Conservation (phyloP, 2,888 invertebrate genomes). For the Zygaena filipendulae region DNA sequence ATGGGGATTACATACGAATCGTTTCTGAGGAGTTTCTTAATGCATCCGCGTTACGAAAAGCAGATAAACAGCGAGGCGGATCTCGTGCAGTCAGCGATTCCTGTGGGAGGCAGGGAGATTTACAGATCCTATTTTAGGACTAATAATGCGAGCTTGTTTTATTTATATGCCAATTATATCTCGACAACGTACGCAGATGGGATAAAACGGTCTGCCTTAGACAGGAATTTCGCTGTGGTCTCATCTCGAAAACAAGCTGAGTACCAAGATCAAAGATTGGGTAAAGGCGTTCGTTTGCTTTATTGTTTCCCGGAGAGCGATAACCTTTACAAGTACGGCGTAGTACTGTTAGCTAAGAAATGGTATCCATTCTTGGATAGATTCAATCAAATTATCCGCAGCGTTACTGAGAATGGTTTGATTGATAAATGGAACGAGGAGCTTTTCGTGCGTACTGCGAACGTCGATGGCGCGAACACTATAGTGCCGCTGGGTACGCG, state of each 20-base stretch:
- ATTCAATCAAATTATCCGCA: constrained; percentile 54
- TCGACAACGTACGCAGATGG: constrained; percentile 49
- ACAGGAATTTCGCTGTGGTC: constrained; percentile 52
- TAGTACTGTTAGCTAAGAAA: constrained; percentile 49
- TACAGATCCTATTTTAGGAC: constrained; percentile 60
- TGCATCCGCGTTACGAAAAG: constrained; percentile 61
- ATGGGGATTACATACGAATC: constrained; percentile 62
- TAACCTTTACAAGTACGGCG: constrained; percentile 60
- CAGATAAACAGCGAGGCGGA: constrained; percentile 56
- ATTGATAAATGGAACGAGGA: constrained; percentile 61
- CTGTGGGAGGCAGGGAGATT: constrained; percentile 57
- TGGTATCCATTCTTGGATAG: constrained; percentile 57
- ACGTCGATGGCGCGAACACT: constrained; percentile 29
- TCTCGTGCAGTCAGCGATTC: constrained; percentile 49
- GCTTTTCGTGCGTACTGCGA: constrained; percentile 35
- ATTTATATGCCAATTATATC: constrained; percentile 59
- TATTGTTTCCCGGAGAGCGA: constrained; percentile 55
- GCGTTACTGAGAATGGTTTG: constrained; percentile 57
- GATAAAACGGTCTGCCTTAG: constrained; percentile 40
- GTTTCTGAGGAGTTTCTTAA: constrained; percentile 59
- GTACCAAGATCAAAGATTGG: constrained; percentile 53
- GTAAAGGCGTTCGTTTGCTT: constrained; percentile 46
- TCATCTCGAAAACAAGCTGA: constrained; percentile 53
- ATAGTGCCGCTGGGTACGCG: constrained; percentile 44
- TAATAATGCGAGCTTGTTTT: constrained; percentile 55